phyloP scores from a whole-genome alignment of 1,140 invertebrate genomes.

The Ctenoplectra terminalis region DNA sequence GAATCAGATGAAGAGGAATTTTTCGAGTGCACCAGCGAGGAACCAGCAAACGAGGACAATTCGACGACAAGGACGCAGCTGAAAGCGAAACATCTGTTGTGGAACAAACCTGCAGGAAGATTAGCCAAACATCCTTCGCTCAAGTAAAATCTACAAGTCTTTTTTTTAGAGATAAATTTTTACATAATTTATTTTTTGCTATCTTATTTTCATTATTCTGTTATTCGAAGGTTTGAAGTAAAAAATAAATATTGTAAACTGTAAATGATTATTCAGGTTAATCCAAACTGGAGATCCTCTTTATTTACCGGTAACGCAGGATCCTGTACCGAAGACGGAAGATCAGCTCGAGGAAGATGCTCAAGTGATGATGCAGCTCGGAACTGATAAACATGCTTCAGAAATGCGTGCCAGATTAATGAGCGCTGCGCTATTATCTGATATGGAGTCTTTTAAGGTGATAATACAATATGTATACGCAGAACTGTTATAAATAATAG shows the following conservation, averaged over 20 bases:
- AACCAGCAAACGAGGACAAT: constrained; percentile 81
- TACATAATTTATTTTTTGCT: no score
- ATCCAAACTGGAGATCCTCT: constrained; percentile 88
- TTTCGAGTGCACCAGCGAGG: constrained; percentile 90
- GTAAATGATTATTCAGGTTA: constrained; percentile 73
- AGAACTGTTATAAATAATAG: no score
- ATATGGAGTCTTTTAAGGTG: constrained; percentile 99
- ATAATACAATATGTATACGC: not conserved
- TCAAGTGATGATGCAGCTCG: constrained; percentile 93
- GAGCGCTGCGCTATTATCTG: constrained; percentile 96
- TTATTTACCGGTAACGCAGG: constrained; percentile 96
- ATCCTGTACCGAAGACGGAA: constrained; percentile 98
- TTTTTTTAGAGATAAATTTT: not conserved
- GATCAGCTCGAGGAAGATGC: constrained; percentile 97
- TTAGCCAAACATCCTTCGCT: constrained; percentile 87
- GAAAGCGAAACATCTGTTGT: constrained; percentile 83
- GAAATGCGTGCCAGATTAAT: constrained; percentile 95
- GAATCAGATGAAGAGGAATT: constrained; percentile 89
- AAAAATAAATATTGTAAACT: not conserved
- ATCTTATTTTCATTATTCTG: not conserved
- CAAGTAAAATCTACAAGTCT: constrained; percentile 67
- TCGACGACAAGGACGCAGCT: constrained; percentile 64
- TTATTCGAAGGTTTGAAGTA: not conserved
- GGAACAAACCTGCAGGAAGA: constrained; percentile 90
- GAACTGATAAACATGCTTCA: constrained; percentile 91